A percentile compares a stretch with the other conserved stretches of the same genome.
These are phyloP conservation scores for Pseudolaguvia tuberculata DNA, from an alignment of 2,113 vertebrate genomes.

Conservation along the genomic window DNA sequence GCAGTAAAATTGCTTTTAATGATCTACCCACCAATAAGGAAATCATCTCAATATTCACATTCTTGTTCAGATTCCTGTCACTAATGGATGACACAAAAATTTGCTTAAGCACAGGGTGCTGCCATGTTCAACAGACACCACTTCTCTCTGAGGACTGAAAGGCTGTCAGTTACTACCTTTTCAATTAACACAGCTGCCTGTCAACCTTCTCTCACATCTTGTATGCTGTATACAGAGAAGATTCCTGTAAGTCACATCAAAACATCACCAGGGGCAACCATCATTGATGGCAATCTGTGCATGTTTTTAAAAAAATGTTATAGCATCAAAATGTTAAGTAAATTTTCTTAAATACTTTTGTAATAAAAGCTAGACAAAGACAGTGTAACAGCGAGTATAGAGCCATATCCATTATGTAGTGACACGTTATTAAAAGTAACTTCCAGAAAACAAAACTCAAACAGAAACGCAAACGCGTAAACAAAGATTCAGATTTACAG, in stretches of 20 bases:
- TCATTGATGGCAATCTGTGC: background rate
- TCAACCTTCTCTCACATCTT: background rate
- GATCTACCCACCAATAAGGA: background rate
- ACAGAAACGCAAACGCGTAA: too few relatives aligned
- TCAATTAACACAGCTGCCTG: constrained; percentile 35
- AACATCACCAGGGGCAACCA: constrained; percentile 5
- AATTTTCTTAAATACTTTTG: background rate
- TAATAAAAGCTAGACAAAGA: too few relatives aligned
- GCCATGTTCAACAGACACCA: constrained; percentile 28
- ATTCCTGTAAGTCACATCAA: constrained; percentile 8
- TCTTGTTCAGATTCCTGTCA: constrained; percentile 20
- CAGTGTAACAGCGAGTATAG: too few relatives aligned
- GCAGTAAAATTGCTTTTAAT: constrained; percentile 25
- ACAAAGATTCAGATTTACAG: too few relatives aligned
- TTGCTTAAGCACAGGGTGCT: constrained; percentile 37
- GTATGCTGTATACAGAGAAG: background rate
- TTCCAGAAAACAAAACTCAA: too few relatives aligned
- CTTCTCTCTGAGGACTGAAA: constrained; percentile 3
- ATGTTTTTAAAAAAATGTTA: background rate
- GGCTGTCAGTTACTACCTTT: background rate
- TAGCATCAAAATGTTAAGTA: background rate
- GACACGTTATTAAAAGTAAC: too few relatives aligned
- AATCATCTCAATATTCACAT: constrained; percentile 26
- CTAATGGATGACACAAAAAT: constrained; percentile 33
- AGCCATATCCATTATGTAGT: too few relatives aligned